A percentile compares a stretch with the other conserved stretches of the same genome.
These are phyloP conservation scores for Tachina grossa DNA, from an alignment of 2,888 invertebrate genomes.

Conservation along the genomic window DNA sequence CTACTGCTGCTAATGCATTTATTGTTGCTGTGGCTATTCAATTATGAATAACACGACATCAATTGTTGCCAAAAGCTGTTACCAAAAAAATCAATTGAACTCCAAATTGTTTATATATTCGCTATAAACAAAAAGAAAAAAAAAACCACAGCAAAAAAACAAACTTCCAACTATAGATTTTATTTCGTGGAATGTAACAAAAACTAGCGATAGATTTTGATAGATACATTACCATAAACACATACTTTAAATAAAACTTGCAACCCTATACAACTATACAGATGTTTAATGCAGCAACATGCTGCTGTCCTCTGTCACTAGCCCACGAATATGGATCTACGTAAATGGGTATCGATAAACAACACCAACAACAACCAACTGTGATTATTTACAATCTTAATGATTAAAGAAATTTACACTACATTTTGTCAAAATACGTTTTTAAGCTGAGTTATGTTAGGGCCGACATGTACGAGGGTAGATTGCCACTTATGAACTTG, in stretches of 20 bases:
- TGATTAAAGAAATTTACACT: slow-evolving; percentile 66
- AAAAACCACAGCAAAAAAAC: too few species aligned
- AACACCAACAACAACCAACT: slow-evolving; percentile 42
- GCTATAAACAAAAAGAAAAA: slow-evolving; percentile 9
- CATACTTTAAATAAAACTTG: slow-evolving; percentile 4
- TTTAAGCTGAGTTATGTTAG: background rate
- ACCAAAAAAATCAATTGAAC: slow-evolving; percentile 61
- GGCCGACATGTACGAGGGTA: slow-evolving; percentile 15
- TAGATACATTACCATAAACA: slow-evolving; percentile 41
- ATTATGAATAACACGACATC: slow-evolving; percentile 66
- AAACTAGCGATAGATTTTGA: slow-evolving; percentile 2
- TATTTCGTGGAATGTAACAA: slow-evolving; percentile 29
- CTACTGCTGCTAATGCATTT: slow-evolving; percentile 38
- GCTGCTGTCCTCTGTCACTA: background rate
- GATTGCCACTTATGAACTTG: background rate
- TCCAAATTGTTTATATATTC: slow-evolving; percentile 25
- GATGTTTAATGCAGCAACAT: slow-evolving; percentile 35
- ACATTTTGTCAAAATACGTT: slow-evolving; percentile 65
- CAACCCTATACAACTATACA: slow-evolving; percentile 16
- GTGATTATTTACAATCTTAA: slow-evolving; percentile 68
- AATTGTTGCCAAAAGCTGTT: slow-evolving; percentile 69
- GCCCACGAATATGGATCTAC: background rate
- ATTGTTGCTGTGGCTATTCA: slow-evolving; percentile 55
- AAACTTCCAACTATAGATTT: slow-evolving; percentile 21
- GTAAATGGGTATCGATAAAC: background rate